Evolutionary conservation across 2,113 vertebrate genomes (phyloP).

Genomic region (Ammodramus savannarum): DNA sequence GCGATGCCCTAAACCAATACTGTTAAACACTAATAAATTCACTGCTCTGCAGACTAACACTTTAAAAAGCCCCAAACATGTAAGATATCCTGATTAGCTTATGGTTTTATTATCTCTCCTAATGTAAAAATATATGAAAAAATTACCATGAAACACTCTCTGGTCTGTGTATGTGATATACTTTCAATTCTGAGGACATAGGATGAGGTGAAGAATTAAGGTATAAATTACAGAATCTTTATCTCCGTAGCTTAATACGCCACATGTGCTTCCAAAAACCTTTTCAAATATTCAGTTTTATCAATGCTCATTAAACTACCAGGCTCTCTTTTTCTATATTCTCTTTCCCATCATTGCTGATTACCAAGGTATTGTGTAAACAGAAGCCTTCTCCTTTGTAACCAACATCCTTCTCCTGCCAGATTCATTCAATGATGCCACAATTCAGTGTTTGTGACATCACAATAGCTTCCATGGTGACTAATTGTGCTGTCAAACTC

Average conservation of each 20-base stretch:
- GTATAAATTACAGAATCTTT: conserved; percentile 18
- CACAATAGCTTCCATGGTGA: conserved; percentile 69
- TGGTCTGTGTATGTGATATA: not conserved
- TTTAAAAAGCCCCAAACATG: not conserved
- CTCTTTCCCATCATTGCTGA: conserved; percentile 33
- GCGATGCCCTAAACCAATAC: not conserved
- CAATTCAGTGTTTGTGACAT: conserved; percentile 62
- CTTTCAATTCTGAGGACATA: not conserved
- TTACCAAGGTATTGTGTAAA: conserved; percentile 52
- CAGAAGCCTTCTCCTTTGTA: conserved; percentile 55
- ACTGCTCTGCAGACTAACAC: not conserved
- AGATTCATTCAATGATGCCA: conserved; percentile 60
- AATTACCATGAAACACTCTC: not conserved
- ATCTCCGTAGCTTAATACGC: not conserved
- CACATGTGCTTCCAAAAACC: not conserved
- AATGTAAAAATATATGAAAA: not conserved
- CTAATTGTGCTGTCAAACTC: conserved; percentile 65
- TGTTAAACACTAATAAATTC: not conserved
- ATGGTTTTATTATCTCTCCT: not conserved
- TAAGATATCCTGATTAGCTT: not conserved
- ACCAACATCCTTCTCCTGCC: conserved; percentile 48
- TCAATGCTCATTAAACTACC: conserved; percentile 39
- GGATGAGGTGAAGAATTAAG: not conserved
- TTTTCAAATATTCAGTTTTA: not conserved
- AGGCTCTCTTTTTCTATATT: conserved; percentile 15